Evolutionary conservation across 2,888 invertebrate species (phyloP), one percentile per base, ranked within the genome.

Genomic region (Crepidodera aurea): DNA sequence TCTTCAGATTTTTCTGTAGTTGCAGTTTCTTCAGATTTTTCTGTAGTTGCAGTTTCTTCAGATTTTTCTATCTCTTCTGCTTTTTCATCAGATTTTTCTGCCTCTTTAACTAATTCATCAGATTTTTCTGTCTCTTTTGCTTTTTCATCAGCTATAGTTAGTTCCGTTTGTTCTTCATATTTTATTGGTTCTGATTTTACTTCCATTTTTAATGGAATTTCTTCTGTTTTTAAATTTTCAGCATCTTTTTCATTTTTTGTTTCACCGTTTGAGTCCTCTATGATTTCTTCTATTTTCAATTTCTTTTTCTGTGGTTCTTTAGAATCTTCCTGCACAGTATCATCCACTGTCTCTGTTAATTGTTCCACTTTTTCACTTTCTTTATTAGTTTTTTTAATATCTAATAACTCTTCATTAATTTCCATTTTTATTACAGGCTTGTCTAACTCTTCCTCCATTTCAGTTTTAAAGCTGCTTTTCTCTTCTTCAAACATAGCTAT

Each of bases 11-110:
- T 29, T 8, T 29, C 25, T 25, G 25, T 25, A 4, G 3, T 25
- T 25, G 3, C 25, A 3, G 6, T 3, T 25, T 25, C 29, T 2
- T 29, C 29, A 29, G 78, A 77, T 64, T 78, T 79, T 0, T 76
- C 76, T 2, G 77, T 79, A 0, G 71, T 59, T 18, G 74, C 70
- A 55, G 67, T 69, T 25, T 69, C 25, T 39, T 60, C 53, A 29
- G 37, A 25, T 27, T 55, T 18, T 29, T 29, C 10, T 29, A 29
- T 29, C 10, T 29, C 10, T 22, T 22, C 22, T 4, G 22, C 22
- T 29, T 29, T 29, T 29, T 44, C 18, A 19, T 44, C 42, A 51
- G 37, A 0, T 10, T n/a, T 10, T n/a, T n/a, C 34, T 37, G 25
- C 22, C 27, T 50, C 48, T 18, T 50, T 39, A n/a, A n/a, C n/a